Evolutionary conservation across 1,140 invertebrate species (phyloP).

Genomic region (Plectus sambesii): DNA sequence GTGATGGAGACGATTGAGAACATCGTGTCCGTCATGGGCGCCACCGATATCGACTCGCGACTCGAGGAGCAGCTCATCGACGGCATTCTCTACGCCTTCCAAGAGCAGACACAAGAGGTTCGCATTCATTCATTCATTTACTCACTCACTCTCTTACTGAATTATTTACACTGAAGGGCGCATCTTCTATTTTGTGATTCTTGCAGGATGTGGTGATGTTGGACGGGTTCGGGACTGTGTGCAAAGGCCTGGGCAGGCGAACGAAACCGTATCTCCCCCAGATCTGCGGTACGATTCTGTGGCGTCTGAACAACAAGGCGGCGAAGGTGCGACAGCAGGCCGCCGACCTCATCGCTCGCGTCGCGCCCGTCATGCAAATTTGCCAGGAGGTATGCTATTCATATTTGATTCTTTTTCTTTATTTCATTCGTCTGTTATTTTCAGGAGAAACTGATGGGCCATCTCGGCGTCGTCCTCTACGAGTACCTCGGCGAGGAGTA

Average conservation of each 20-base stretch:
- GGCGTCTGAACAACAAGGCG: slow-evolving; percentile 97
- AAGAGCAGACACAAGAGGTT: slow-evolving; percentile 96
- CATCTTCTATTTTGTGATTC: slow-evolving; percentile 27
- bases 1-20: slow-evolving; percentile 74
- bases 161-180: slow-evolving; percentile 4
- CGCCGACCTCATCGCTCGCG: slow-evolving; percentile 92
- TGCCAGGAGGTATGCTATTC: slow-evolving; percentile 75
- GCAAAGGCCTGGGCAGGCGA: slow-evolving; percentile 88
- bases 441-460: slow-evolving; percentile 95
- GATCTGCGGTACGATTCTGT: slow-evolving; percentile 98
- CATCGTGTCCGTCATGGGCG: slow-evolving; percentile 51
- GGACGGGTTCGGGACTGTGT: slow-evolving; percentile 97
- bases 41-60: slow-evolving; percentile 90
- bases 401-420: slow-evolving; percentile 4
- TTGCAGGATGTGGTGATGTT: slow-evolving; percentile 99
- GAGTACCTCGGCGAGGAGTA: slow-evolving; percentile 99
- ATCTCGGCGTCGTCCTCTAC: slow-evolving; percentile 96
- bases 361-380: slow-evolving; percentile 98
- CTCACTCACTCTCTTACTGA: too few species aligned
- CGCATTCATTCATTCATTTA: slow-evolving; percentile 18
- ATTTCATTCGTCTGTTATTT: slow-evolving; percentile 24
- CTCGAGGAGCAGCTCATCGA: slow-evolving; percentile 98
- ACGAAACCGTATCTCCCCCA: slow-evolving; percentile 97
- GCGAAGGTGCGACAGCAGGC: slow-evolving; percentile 99
- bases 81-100: slow-evolving; percentile 97